phyloP scores from a whole-genome alignment of 1,140 invertebrate species.

The Phenacoccus solenopsis region DNA sequence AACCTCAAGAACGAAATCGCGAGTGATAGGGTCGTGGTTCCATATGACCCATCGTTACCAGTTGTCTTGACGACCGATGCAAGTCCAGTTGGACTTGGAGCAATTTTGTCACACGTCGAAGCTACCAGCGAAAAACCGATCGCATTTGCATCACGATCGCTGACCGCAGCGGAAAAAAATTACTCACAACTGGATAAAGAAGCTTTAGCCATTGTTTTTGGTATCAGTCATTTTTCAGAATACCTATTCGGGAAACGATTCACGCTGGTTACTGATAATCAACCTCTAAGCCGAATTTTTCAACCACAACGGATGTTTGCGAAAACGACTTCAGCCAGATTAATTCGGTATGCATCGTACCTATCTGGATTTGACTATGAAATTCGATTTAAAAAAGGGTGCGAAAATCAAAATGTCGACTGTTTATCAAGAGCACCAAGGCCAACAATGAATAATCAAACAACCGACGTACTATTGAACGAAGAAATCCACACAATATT shows the following conservation, averaged over 20 bases:
- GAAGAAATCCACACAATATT: no score
- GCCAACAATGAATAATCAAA: neutral
- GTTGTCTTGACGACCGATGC: no score
- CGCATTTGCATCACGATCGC: no score
- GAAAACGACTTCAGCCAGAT: neutral
- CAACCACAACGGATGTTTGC: constrained; percentile 21
- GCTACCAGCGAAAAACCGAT: no score
- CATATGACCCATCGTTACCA: no score
- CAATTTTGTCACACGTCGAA: no score
- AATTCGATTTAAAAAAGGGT: constrained; percentile 18
- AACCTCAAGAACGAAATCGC: no score
- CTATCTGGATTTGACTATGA: constrained; percentile 6
- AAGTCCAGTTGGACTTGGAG: no score
- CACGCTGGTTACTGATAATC: constrained; percentile 38
- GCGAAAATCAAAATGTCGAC: constrained; percentile 27
- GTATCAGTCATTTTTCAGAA: constrained; percentile 24
- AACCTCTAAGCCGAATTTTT: constrained; percentile 37
- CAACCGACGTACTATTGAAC: neutral
- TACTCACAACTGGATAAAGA: no score
- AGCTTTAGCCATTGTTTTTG: no score
- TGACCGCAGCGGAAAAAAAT: no score
- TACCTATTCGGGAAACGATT: constrained; percentile 37
- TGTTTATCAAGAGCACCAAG: constrained; percentile 18
- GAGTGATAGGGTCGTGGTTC: no score
- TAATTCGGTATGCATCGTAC: constrained; percentile 11